phyloP scores from a whole-genome alignment of 2,113 vertebrate genomes.

The Dipodomys merriami region DNA sequence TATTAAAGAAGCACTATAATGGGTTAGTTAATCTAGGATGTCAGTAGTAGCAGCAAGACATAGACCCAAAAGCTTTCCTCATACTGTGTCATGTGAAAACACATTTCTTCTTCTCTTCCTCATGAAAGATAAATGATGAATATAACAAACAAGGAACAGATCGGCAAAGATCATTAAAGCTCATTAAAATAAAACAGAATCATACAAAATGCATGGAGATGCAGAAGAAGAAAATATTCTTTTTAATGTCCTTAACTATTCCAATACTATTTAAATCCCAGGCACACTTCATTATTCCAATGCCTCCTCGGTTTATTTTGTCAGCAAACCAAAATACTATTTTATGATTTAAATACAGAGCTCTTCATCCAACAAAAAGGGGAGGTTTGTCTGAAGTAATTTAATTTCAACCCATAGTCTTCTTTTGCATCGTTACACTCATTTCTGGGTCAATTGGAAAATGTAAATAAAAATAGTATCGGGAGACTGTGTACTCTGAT shows the following conservation, averaged over 20 bases:
- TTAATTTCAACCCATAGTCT: background rate
- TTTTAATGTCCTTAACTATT: background rate
- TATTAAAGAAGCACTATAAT: background rate
- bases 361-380: background rate
- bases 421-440: background rate
- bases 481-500: background rate
- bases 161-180: conserved; percentile 26
- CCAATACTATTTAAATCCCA: background rate
- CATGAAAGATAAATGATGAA: background rate
- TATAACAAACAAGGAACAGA: background rate
- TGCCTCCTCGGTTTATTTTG: background rate
- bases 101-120: background rate
- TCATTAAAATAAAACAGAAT: background rate
- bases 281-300: background rate
- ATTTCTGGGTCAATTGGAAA: background rate
- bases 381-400: background rate
- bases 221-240: background rate
- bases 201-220: background rate
- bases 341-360: background rate
- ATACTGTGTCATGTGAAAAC: background rate
- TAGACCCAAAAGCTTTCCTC: background rate
- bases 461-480: background rate
- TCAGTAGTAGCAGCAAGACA: background rate
- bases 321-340: background rate
- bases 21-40: background rate